Conservation (phyloP, 2,113 vertebrate genomes). For the Callipepla californica region DNA sequence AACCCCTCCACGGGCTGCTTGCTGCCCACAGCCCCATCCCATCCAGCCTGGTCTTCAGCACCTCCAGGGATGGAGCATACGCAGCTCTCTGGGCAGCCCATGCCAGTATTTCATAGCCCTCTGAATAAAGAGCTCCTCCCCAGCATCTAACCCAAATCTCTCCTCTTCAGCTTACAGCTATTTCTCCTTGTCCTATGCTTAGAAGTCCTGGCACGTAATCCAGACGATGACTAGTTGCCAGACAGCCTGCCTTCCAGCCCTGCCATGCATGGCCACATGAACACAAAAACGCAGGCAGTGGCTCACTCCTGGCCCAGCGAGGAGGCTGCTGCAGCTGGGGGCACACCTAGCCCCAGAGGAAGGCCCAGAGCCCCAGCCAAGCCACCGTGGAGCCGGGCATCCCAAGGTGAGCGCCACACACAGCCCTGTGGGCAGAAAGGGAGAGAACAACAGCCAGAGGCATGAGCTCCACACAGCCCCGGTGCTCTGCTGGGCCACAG, state of each 20-base stretch:
- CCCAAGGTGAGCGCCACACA: accelerated
- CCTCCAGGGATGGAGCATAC: neutral
- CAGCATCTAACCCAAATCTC: neutral
- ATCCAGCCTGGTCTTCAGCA: neutral
- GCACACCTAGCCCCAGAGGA: neutral
- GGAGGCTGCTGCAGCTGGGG: neutral
- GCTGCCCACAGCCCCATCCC: neutral
- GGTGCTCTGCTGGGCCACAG: neutral
- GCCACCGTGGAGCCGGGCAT: accelerated
- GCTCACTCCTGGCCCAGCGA: neutral
- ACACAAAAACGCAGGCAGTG: neutral
- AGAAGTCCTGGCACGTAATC: neutral
- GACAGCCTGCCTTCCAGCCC: neutral
- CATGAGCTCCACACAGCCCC: neutral
- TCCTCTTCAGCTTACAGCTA: neutral
- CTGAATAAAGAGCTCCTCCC: neutral
- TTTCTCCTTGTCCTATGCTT: neutral
- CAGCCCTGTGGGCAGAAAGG: accelerated
- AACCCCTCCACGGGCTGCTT: neutral
- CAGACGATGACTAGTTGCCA: neutral
- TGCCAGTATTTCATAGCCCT: neutral
- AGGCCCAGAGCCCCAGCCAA: neutral
- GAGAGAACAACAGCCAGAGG: neutral
- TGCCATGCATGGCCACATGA: neutral
- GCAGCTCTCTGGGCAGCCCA: no score